Conservation (phyloP, 2,888 invertebrate genomes). For the Blera fallax region DNA sequence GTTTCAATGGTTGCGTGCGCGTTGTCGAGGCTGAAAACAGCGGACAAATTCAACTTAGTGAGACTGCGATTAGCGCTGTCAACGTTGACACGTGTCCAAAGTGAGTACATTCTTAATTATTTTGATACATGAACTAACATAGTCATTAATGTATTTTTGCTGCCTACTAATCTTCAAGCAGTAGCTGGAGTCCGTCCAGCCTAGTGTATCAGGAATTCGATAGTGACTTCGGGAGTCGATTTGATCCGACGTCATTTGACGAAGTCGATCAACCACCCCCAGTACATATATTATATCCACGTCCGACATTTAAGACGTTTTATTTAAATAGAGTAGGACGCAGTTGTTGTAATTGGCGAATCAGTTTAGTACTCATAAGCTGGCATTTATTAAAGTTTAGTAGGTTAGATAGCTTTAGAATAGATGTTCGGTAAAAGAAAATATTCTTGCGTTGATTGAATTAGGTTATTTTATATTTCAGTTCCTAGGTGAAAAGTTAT, state of each 20-base stretch:
- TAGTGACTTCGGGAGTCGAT: slow-evolving; percentile 77
- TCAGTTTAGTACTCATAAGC: slow-evolving; percentile 36
- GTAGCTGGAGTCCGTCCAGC: slow-evolving; percentile 86
- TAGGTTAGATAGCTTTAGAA: slow-evolving; percentile 22
- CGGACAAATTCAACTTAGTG: slow-evolving; percentile 87
- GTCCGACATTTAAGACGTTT: slow-evolving; percentile 81
- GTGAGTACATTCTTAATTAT: slow-evolving; percentile 83
- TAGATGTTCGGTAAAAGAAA: slow-evolving; percentile 59
- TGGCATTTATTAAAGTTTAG: slow-evolving; percentile 59
- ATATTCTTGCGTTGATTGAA: neutral
- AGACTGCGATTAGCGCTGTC: slow-evolving; percentile 88
- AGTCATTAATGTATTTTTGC: neutral
- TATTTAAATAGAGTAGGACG: slow-evolving; percentile 69
- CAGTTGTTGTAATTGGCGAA: slow-evolving; percentile 51
- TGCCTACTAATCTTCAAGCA: slow-evolving; percentile 74
- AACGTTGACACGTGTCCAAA: slow-evolving; percentile 92
- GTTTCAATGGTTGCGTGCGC: slow-evolving; percentile 93
- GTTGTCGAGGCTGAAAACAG: slow-evolving; percentile 89
- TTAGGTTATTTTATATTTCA: slow-evolving; percentile 27
- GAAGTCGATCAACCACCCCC: slow-evolving; percentile 87
- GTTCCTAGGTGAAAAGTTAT: slow-evolving; percentile 23
- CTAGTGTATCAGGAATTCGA: slow-evolving; percentile 85
- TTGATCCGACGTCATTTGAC: slow-evolving; percentile 84
- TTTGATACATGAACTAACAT: slow-evolving; percentile 3
- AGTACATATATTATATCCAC: slow-evolving; percentile 87